Conservation (phyloP, 2,888 invertebrate genomes). For the Bursaphelenchus okinawaensis region DNA sequence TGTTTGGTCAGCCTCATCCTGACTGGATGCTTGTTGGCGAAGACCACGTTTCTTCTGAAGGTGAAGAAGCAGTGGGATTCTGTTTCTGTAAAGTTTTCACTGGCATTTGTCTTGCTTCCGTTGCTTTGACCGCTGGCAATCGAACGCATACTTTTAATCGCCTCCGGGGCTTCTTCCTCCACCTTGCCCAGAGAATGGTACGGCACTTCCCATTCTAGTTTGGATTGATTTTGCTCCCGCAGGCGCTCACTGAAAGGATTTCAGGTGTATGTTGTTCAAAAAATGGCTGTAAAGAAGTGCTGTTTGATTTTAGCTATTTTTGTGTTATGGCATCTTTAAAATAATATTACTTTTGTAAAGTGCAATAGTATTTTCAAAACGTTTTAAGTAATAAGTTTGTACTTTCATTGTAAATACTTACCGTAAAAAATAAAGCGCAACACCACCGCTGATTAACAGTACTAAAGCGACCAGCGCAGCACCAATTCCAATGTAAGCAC, state of each 20-base stretch:
- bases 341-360: no score
- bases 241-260: constrained; percentile 25
- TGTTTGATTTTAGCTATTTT: no score
- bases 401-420: no score
- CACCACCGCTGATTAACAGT: background rate
- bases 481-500: constrained; percentile 10
- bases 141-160: constrained; percentile 7
- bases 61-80: constrained; percentile 26
- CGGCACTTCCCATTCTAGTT: constrained; percentile 37
- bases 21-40: constrained; percentile 27
- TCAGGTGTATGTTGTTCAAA: background rate
- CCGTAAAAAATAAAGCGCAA: constrained; percentile 21
- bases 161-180: constrained; percentile 3
- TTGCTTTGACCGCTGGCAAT: constrained; percentile 3
- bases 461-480: constrained; percentile 15
- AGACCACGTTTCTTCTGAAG: constrained; percentile 26
- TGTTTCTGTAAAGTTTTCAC: constrained; percentile 20
- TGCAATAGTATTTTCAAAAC: no score
- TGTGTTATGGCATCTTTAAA: no score
- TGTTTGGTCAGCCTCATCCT: constrained; percentile 20
- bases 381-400: no score
- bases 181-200: constrained; percentile 16
- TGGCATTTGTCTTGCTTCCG: constrained; percentile 5
- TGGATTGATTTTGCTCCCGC: constrained; percentile 31
- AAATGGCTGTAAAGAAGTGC: no score